phyloP scores from a whole-genome alignment of 2,888 invertebrate genomes.

The Lottia scabra region DNA sequence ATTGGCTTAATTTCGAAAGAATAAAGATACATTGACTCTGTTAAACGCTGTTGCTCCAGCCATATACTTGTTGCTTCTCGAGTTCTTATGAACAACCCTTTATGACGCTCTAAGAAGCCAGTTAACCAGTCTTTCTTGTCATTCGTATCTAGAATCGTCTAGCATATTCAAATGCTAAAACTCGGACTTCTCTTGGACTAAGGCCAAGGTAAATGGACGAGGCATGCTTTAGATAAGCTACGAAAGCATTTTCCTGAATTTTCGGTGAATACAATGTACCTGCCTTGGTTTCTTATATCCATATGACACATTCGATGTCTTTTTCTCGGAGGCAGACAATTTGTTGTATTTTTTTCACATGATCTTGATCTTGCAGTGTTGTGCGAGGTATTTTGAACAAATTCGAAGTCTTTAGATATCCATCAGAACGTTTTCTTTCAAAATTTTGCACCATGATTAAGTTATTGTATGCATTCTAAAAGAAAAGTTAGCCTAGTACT shows the following conservation, averaged over 20 bases:
- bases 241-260: too few relatives aligned
- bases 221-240: neutral
- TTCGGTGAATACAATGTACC: too few relatives aligned
- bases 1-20: too few relatives aligned
- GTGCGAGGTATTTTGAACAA: too few relatives aligned
- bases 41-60: slow-evolving; percentile 35
- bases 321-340: too few relatives aligned
- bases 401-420: slow-evolving; percentile 8
- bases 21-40: slow-evolving; percentile 21
- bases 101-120: slow-evolving; percentile 27
- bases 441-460: slow-evolving; percentile 9
- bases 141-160: neutral
- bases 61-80: slow-evolving; percentile 29
- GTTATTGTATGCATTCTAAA: too few relatives aligned
- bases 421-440: neutral
- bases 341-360: neutral
- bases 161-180: slow-evolving; percentile 16
- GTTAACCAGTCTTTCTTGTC: neutral
- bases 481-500: neutral
- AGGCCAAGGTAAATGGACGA: slow-evolving; percentile 17
- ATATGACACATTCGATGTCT: too few relatives aligned
- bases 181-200: slow-evolving; percentile 10
- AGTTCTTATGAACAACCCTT: slow-evolving; percentile 19
- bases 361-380: slow-evolving; percentile 17
- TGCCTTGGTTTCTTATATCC: too few relatives aligned